phyloP scores from a whole-genome alignment of 2,113 vertebrate genomes.

The Ursus arctos region DNA sequence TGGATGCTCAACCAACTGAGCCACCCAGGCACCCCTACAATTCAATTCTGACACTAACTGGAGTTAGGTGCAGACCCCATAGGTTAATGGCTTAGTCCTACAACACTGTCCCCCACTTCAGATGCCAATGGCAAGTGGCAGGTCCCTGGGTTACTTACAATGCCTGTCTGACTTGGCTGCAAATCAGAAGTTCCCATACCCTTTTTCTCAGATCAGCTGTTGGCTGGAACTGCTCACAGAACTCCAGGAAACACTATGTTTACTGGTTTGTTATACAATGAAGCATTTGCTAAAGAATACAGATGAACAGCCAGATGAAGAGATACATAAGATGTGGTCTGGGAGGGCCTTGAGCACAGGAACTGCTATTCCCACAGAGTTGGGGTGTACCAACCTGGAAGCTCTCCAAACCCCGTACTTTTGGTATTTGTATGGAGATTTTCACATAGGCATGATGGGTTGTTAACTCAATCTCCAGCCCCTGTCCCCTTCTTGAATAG shows the following conservation, averaged over 20 bases:
- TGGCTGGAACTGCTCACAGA: not conserved
- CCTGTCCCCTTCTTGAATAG: not conserved
- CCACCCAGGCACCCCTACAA: not conserved
- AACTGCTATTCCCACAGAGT: not conserved
- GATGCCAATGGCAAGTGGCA: not conserved
- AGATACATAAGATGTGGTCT: not conserved
- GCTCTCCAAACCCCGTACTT: not conserved
- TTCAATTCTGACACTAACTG: not conserved
- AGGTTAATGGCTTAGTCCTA: not conserved
- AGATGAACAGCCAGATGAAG: not conserved
- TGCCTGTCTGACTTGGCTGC: not conserved
- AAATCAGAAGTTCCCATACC: not conserved
- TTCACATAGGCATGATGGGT: not conserved
- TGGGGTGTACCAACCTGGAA: not conserved
- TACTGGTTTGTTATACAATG: too few relatives aligned
- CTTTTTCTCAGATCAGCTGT: not conserved
- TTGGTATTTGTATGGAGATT: not conserved
- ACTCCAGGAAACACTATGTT: not conserved
- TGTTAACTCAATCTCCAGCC: not conserved
- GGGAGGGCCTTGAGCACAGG: not conserved
- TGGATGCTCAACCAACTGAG: not conserved
- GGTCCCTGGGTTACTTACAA: not conserved
- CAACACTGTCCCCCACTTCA: not conserved
- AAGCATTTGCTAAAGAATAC: not conserved
- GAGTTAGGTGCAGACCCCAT: not conserved